These are phyloP conservation scores for Megalonaias nervosa DNA, from an alignment of 1,140 invertebrate genomes.

Conservation along the genomic window DNA sequence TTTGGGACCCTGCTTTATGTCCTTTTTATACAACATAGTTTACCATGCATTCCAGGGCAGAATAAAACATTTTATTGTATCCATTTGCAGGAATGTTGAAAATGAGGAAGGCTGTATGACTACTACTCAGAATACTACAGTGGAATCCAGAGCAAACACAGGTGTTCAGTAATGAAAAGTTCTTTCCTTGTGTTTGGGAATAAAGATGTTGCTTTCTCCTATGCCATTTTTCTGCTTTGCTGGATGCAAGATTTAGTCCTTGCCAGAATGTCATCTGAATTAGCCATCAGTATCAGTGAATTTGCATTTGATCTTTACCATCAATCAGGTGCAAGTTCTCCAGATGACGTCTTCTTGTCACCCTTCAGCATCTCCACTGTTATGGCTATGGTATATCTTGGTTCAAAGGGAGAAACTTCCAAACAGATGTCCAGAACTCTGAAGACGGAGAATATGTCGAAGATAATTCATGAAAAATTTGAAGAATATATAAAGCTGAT, in stretches of 20 bases:
- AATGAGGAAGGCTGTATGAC: too few species aligned
- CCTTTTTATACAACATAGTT: too few species aligned
- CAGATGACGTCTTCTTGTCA: conserved; percentile 17
- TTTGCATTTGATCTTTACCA: conserved; percentile 21
- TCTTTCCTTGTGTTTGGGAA: too few species aligned
- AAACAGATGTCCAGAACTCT: conserved; percentile 20
- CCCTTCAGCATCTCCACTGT: conserved; percentile 24
- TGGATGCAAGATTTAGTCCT: not conserved
- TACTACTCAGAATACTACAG: too few species aligned
- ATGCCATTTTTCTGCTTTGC: not conserved
- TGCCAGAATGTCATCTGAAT: not conserved
- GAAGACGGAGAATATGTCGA: conserved; percentile 15
- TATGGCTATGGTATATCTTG: conserved; percentile 29
- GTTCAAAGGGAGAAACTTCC: conserved; percentile 28
- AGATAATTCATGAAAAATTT: conserved; percentile 9
- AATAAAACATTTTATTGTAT: too few species aligned
- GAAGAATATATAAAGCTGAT: too few species aligned
- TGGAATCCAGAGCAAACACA: too few species aligned
- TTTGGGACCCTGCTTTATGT: too few species aligned
- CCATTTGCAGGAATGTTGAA: too few species aligned
- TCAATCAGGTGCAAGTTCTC: not conserved
- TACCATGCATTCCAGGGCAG: too few species aligned
- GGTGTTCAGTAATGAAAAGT: too few species aligned
- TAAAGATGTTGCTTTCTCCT: not conserved
- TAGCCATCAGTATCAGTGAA: conserved; percentile 8